Percentiles rank a stretch among this genome's conserved stretches.
These are phyloP conservation scores for Eupristina koningsbergeri DNA, from an alignment of 1,140 invertebrate species.

Conservation along the genomic window DNA sequence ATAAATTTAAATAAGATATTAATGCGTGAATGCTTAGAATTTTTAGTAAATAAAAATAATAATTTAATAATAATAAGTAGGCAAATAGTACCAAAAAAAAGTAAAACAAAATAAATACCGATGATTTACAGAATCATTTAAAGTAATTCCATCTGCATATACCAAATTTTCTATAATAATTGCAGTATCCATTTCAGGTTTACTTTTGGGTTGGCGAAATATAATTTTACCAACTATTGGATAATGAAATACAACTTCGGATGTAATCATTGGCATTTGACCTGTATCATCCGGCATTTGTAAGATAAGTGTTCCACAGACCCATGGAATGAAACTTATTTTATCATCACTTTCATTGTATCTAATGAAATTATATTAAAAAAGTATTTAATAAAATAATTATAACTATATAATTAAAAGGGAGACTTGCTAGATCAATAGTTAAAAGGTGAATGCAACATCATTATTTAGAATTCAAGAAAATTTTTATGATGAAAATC, in stretches of 20 bases:
- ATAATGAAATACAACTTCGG: slow-evolving; percentile 85
- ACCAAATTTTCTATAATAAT: slow-evolving; percentile 85
- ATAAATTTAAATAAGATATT: neutral
- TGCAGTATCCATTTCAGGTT: slow-evolving; percentile 87
- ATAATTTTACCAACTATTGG: slow-evolving; percentile 90
- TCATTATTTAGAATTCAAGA: no score
- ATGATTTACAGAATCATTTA: slow-evolving; percentile 86
- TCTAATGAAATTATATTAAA: slow-evolving; percentile 54
- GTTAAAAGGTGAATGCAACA: no score
- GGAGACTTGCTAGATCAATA: no score
- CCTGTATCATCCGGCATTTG: slow-evolving; percentile 80
- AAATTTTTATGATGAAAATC: no score
- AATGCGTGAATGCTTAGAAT: no score
- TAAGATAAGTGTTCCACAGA: slow-evolving; percentile 79
- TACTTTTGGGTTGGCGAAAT: slow-evolving; percentile 86
- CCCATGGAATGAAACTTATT: slow-evolving; percentile 76
- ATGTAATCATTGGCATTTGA: slow-evolving; percentile 82
- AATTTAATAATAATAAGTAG: neutral
- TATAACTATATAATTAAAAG: no score
- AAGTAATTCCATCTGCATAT: slow-evolving; percentile 87
- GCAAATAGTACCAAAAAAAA: no score
- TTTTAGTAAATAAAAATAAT: neutral
- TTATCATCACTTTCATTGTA: slow-evolving; percentile 71
- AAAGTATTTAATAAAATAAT: neutral
- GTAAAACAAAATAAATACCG: slow-evolving; percentile 70